These are phyloP conservation scores for Drosophila kurseongensis DNA, from an alignment of 1,140 invertebrate species.

Conservation along the genomic window DNA sequence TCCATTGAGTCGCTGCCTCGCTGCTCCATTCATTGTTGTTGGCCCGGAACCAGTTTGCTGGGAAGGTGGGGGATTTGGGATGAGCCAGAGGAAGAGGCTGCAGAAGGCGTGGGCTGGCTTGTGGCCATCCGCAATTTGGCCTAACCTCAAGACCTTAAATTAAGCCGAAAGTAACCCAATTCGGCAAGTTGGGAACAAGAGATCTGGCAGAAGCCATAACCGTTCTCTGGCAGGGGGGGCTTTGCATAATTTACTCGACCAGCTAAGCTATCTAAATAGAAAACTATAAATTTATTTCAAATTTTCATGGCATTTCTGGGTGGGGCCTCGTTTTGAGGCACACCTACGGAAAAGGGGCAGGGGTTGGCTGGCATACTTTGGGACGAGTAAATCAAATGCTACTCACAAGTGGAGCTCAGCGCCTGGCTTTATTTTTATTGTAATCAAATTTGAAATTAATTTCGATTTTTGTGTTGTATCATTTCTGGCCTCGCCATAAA, in stretches of 20 bases:
- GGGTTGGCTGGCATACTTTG: constrained; percentile 46
- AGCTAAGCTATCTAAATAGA: constrained; percentile 61
- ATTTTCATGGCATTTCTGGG: constrained; percentile 56
- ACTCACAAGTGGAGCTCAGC: constrained; percentile 59
- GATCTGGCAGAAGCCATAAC: constrained; percentile 51
- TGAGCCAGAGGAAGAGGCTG: constrained; percentile 25
- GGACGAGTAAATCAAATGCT: constrained; percentile 59
- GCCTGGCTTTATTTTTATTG: constrained; percentile 75
- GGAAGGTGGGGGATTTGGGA: constrained; percentile 3
- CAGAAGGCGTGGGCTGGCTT: constrained; percentile 69
- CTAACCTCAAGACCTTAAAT: constrained; percentile 71
- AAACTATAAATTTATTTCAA: constrained; percentile 70
- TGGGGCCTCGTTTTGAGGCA: constrained; percentile 47
- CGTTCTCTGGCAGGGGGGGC: constrained; percentile 28
- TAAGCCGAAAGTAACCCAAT: constrained; percentile 77
- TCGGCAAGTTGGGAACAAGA: constrained; percentile 43
- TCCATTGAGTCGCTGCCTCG: constrained; percentile 38
- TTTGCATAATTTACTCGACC: constrained; percentile 64
- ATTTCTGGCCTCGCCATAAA: constrained; percentile 63
- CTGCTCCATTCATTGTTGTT: constrained; percentile 52
- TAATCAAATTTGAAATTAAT: constrained; percentile 81
- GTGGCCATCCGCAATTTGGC: constrained; percentile 69
- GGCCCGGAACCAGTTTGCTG: constrained; percentile 61
- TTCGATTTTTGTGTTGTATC: constrained; percentile 57
- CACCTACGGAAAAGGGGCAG: constrained; percentile 30